A percentile compares a stretch with the other conserved stretches of the same genome.
phyloP scores from a whole-genome alignment of 2,888 invertebrate genomes.

The Gonocerus acuteangulatus region DNA sequence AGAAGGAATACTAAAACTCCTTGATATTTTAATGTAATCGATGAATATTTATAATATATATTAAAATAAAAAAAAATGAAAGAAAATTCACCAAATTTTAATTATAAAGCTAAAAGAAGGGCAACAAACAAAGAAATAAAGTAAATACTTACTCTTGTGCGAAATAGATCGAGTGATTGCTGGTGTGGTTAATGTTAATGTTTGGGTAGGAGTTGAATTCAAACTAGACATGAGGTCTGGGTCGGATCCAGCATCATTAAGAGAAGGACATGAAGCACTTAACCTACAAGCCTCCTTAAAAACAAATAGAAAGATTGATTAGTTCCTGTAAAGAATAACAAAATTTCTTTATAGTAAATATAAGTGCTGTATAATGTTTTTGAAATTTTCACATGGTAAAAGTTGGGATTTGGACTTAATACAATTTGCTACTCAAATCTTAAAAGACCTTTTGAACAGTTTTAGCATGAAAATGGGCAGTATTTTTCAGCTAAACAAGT shows the following conservation, averaged over 20 bases:
- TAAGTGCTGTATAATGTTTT: conserved; percentile 1
- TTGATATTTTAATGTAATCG: too few relatives aligned
- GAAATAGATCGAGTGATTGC: conserved; percentile 33
- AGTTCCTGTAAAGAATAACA: conserved; percentile 30
- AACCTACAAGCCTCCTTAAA: conserved; percentile 49
- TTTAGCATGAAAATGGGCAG: too few relatives aligned
- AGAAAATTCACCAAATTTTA: too few relatives aligned
- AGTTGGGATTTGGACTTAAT: too few relatives aligned
- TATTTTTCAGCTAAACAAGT: too few relatives aligned
- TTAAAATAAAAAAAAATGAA: too few relatives aligned
- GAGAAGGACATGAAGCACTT: conserved; percentile 66
- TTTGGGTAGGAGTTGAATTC: conserved; percentile 48
- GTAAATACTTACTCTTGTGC: conserved; percentile 34
- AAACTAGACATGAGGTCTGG: conserved; percentile 47
- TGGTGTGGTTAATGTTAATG: conserved; percentile 39
- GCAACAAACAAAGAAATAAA: background rate
- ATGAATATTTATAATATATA: too few relatives aligned
- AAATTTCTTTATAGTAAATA: conserved; percentile 5
- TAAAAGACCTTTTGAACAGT: too few relatives aligned
- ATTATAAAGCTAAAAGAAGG: too few relatives aligned
- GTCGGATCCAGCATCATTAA: conserved; percentile 50
- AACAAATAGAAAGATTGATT: conserved; percentile 33
- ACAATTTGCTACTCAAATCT: too few relatives aligned
- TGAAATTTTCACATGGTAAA: too few relatives aligned
- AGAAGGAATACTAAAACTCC: too few relatives aligned